Evolutionary conservation across 1,140 invertebrate genomes (phyloP), one percentile per base, ranked within the genome.

Genomic region (Ooceraea biroi): DNA sequence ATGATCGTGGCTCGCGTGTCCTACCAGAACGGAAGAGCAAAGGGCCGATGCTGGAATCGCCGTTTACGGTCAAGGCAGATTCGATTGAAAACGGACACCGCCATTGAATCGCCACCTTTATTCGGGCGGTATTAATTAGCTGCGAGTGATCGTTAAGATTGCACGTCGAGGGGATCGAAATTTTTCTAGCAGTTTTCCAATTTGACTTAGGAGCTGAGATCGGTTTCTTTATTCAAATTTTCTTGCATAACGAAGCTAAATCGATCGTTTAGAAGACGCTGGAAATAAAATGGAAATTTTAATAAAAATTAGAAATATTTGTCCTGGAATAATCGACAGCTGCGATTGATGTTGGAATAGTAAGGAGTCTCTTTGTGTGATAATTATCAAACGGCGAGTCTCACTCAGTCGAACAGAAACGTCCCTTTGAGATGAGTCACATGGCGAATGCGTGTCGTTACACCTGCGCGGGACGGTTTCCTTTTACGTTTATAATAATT

Each of bases 401-500:
- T 46, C 52, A 50, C 52, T 46, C 52, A 50, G 65, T 68, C 30
- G 52, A 30, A 58, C 58, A 87, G 60, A 41, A 87, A 58, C 82
- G 5, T 27, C 55, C 57, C 58, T 44, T 66, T 44, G 50, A 8
- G 36, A 55, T 71, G 83, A 88, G 60, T 85, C 87, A 88, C 65
- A 48, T 61, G 46, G 60, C 82, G 72, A 83, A 58, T 44, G 80
- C 48, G 7, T 48, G n/a, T 50, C 65, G 50, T 55, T 88, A 87
- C 87, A 89, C 87, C 87, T 89, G 87, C 86, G 60, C 87, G 61
- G 36, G 71, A 88, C 55, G 78, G 25, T 78, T 85, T 83, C 87
- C 86, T 88, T 88, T 88, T 89, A 76, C 83, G 84, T 83, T 86
- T 88, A 73, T 77, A 85, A 76, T 85, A 88, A 88, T 88, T 85